A percentile compares a stretch with the other conserved stretches of the same genome.
Conservation (phyloP, 2,113 vertebrate genomes). For the Prochilodus magdalenae region DNA sequence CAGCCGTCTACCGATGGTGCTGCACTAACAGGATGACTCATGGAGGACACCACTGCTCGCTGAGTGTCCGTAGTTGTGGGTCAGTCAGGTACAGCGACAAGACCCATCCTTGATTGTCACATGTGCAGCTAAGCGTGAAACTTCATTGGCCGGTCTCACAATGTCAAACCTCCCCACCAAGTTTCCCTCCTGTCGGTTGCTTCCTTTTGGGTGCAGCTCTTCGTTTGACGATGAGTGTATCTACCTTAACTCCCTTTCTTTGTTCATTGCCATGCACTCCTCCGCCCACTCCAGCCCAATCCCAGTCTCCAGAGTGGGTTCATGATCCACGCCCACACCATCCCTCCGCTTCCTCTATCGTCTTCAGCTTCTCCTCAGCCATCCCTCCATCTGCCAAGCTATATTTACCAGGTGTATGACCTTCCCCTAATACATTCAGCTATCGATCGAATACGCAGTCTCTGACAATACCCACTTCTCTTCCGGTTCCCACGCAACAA, state of each 20-base stretch:
- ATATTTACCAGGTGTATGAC: conserved; percentile 29
- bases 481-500: neutral
- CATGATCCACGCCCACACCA: conserved; percentile 35
- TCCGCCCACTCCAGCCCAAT: conserved; percentile 34
- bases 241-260: conserved; percentile 28
- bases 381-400: conserved; percentile 17
- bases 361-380: conserved; percentile 14
- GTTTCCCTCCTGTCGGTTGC: no score
- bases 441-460: neutral
- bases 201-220: no score
- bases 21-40: no score
- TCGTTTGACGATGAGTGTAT: no score
- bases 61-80: no score
- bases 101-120: no score
- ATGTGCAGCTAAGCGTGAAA: no score
- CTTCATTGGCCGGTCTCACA: no score
- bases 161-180: no score
- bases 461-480: neutral
- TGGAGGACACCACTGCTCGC: no score
- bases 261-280: conserved; percentile 1
- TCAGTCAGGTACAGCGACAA: no score
- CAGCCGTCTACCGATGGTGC: no score
- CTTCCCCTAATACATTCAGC: conserved; percentile 15
- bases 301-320: conserved; percentile 12
- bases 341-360: conserved; percentile 19